Percentiles rank a stretch among this genome's conserved stretches.
phyloP scores from a whole-genome alignment of 2,113 vertebrate species.

The Centropus bengalensis region DNA sequence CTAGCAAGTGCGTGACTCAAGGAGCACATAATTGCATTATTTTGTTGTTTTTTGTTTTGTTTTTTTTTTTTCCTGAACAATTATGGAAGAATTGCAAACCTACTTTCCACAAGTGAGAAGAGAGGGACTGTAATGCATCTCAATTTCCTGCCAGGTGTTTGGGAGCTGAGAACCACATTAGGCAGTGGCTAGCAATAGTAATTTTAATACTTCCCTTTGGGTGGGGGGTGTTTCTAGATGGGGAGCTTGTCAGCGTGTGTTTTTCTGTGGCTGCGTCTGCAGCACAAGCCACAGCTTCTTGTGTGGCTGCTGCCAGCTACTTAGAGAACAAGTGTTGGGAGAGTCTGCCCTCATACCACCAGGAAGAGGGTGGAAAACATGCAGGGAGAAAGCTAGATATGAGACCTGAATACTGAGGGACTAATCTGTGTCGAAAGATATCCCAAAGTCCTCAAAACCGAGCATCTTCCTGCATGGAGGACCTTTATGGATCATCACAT shows the following conservation, averaged over 20 bases:
- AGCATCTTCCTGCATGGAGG: not conserved
- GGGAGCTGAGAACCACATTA: not conserved
- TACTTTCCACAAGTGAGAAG: not conserved
- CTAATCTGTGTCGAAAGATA: not conserved
- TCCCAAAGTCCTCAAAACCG: not conserved
- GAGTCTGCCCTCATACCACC: not conserved
- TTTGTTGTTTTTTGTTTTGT: too few species aligned
- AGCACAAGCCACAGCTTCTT: not conserved
- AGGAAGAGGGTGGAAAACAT: not conserved
- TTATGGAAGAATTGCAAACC: conserved; percentile 13
- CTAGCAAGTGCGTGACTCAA: not conserved
- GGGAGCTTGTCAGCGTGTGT: not conserved
- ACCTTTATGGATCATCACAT: rapidly evolving
- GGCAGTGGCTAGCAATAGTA: not conserved
- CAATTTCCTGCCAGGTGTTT: not conserved
- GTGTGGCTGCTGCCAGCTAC: not conserved
- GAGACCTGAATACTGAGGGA: not conserved
- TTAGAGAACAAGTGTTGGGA: not conserved
- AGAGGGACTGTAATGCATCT: not conserved
- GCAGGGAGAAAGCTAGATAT: not conserved
- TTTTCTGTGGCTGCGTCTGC: not conserved
- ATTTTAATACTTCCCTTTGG: not conserved
- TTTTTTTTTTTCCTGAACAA: not conserved
- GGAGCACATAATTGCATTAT: not conserved
- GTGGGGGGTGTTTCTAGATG: not conserved